Base-by-base conservation (phyloP, 1,140 invertebrate species). In the Gryon sp. region DNA sequence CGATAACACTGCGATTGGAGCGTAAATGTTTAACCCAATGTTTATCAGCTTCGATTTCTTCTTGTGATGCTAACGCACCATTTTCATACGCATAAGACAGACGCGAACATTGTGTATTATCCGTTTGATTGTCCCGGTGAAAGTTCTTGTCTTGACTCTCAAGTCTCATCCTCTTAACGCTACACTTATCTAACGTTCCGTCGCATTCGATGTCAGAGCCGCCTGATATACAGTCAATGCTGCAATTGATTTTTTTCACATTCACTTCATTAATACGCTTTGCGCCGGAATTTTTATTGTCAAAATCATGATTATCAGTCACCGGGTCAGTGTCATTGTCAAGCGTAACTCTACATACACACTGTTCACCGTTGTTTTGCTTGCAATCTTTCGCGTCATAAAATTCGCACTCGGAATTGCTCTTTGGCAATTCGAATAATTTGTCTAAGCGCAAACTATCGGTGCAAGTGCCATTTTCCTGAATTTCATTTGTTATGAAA, bases 301-400 rank as follows among this genome's bases (percentile, higher is more conserved):
- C 87, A 62, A 89, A 89, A 65, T 90, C 84, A 41, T 89, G 87
- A 79, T 86, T 88, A 26, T 89, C 86, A 7, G 82, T 87, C 5
- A 81, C 73, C 63, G 80, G 83, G 14, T 89, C 90, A 60, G 91
- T 91, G 55, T 91, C 90, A 45, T 88, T 89, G 24, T 89, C 88
- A 7, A 57, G 41, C 24, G 41, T 6, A 1, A 45, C 62, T 5
- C 12, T 34, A 9, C 28, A 46, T 15, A 48, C 32, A 3, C 0
- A 91, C 83, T 93, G 93, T 0, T 91, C 91, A 79, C 92, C 92
- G 18, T 91, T 90, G 4, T 91, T 92, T 83, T 92, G 92, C 0
- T 91, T 90, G 5, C 55, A 90, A 2, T 78, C 91, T 82, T 93
- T 93, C 9, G 9, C 6, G 62, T 92, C 91, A 62, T 91, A 90